phyloP scores from a whole-genome alignment of 92 coral and sea anemone genomes.

The Metridium senile region DNA sequence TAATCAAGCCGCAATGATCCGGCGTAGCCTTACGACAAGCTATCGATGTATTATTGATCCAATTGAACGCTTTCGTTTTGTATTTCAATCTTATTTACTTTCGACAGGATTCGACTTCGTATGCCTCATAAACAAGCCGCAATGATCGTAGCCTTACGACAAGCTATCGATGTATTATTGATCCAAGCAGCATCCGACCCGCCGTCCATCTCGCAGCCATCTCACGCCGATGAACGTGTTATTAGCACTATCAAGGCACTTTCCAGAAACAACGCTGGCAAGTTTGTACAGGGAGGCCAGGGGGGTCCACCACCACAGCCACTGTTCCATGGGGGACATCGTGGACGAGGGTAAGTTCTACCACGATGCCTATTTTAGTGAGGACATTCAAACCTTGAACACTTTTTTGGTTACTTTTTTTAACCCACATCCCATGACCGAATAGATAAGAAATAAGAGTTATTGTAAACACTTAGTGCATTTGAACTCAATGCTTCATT shows the following conservation, averaged over 20 bases:
- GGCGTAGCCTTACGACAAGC: conserved; percentile 95
- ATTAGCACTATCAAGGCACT: conserved; percentile 80
- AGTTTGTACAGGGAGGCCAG: conserved; percentile 55
- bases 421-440: too few relatives aligned
- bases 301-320: conserved; percentile 63
- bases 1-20: conserved; percentile 90
- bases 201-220: conserved; percentile 72
- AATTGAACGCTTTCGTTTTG: too few relatives aligned
- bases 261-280: conserved; percentile 88
- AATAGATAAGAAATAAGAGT: too few relatives aligned
- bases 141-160: conserved; percentile 92
- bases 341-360: conserved; percentile 62
- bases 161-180: conserved; percentile 84
- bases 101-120: conserved; percentile 94
- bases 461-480: too few relatives aligned
- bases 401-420: too few relatives aligned
- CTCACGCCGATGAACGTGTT: conserved; percentile 82
- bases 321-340: conserved; percentile 43
- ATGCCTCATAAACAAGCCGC: conserved; percentile 93
- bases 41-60: conserved; percentile 83
- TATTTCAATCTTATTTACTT: too few relatives aligned
- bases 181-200: conserved; percentile 88
- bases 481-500: too few relatives aligned
- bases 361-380: background rate
- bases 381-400: too few relatives aligned